Base-by-base conservation (phyloP, 2,113 vertebrate genomes). In the Hemiprocne comata region DNA sequence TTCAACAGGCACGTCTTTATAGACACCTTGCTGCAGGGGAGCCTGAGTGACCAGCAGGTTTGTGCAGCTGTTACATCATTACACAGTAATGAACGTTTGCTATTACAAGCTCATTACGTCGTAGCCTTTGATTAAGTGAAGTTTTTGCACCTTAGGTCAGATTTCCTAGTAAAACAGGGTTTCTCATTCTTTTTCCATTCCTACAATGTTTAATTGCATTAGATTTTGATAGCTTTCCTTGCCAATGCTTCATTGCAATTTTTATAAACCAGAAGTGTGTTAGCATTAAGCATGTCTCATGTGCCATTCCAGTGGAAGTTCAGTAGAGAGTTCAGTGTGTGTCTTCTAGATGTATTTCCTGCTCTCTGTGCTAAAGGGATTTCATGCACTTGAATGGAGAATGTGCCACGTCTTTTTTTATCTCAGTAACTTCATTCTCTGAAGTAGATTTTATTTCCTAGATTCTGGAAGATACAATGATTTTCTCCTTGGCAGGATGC, bases 381-480 rank as follows among this genome's bases (percentile, higher is more conserved):
- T 97, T 95, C 84, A 29, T 69, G 57, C 76, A 40, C 36, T 81
- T 66, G 83, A 82, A 72, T 86, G 76, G 80, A 96, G 48, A 86
- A 58, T 79, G 54, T 65, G 81, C 72, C 50, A 20, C 87, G 94
- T 85, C n/a, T 87, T 77, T 88, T 42, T 92, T 85, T 81, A 42
- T 91, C 38, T 78, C 71, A 28, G 3, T 51, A 75, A 70, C 64
- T 94, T 88, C 51, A 17, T 93, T 84, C 77, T 93, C 85, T 98
- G 95, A 98, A 97, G 33, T 78, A 93, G 53, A 40, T 93, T 97
- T 97, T 98, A 26, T 98, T 96, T 98, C 90, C 65, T 96, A 99
- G 99, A 97, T 99, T 90, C 97, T 99, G 96, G 99, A 99, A 97
- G 99, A 99, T 95, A 98, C 98, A 51, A 99, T 99, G 99, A 99